These are phyloP conservation scores for Melanchra persicariae DNA, from an alignment of 2,888 invertebrate species.

Conservation along the genomic window DNA sequence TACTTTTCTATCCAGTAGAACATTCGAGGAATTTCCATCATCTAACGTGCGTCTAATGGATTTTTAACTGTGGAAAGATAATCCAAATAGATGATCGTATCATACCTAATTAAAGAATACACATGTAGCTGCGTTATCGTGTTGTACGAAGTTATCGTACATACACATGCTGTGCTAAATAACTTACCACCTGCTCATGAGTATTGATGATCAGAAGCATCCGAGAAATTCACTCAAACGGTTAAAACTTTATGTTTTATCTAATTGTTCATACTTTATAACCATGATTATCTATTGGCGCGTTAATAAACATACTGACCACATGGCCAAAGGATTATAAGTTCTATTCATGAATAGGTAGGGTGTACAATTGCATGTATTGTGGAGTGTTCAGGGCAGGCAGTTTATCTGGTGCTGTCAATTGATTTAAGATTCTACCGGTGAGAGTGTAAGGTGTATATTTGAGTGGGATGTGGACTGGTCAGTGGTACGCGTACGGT, in stretches of 20 bases:
- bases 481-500: slow-evolving; percentile 80
- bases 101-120: slow-evolving; percentile 31
- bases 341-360: slow-evolving; percentile 34
- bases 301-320: slow-evolving; percentile 51
- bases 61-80: slow-evolving; percentile 36
- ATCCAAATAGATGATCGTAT: slow-evolving; percentile 28
- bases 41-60: slow-evolving; percentile 2
- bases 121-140: slow-evolving; percentile 9
- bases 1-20: background rate
- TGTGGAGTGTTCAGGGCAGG: slow-evolving; percentile 39
- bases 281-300: slow-evolving; percentile 57
- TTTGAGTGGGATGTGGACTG: slow-evolving; percentile 58
- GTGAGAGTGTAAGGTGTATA: slow-evolving; percentile 33
- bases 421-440: slow-evolving; percentile 40
- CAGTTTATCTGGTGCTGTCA: slow-evolving; percentile 30
- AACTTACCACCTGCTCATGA: slow-evolving; percentile 34
- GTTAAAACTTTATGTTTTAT: slow-evolving; percentile 65
- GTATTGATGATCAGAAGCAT: slow-evolving; percentile 49
- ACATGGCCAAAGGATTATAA: slow-evolving; percentile 41
- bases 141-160: slow-evolving; percentile 34
- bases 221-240: slow-evolving; percentile 57
- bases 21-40: slow-evolving; percentile 11
- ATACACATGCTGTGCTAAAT: slow-evolving; percentile 43
- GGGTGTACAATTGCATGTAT: slow-evolving; percentile 39
- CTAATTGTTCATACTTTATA: slow-evolving; percentile 69